These are phyloP conservation scores for Philopedon plagiatum DNA, from an alignment of 2,888 invertebrate species.

Conservation along the genomic window DNA sequence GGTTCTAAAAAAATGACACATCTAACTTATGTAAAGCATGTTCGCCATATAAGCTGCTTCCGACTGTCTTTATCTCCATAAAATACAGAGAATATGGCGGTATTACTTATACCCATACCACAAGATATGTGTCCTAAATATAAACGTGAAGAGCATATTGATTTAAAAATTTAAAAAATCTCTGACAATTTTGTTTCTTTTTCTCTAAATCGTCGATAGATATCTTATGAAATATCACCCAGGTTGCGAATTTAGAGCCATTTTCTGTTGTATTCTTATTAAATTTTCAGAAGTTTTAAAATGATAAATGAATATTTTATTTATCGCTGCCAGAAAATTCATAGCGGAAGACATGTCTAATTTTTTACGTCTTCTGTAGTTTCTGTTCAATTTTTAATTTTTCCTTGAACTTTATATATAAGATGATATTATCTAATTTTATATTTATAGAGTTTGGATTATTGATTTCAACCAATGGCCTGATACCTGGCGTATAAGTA, in stretches of 20 bases:
- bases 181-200: background rate
- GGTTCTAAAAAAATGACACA: background rate
- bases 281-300: constrained; percentile 1
- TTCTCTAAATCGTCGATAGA: constrained; percentile 4
- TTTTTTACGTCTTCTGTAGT: too few species aligned
- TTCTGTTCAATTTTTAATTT: too few species aligned
- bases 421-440: too few species aligned
- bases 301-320: constrained; percentile 1
- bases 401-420: too few species aligned
- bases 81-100: background rate
- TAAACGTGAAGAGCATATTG: background rate
- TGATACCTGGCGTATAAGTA: too few species aligned
- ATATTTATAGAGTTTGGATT: too few species aligned
- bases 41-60: background rate
- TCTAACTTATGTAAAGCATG: background rate
- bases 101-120: background rate
- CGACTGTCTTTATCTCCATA: constrained; percentile 1
- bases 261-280: background rate
- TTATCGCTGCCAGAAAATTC: background rate
- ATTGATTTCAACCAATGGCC: too few species aligned
- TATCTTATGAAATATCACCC: background rate
- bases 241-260: background rate
- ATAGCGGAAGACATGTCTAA: background rate
- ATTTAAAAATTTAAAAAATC: background rate
- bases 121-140: background rate